phyloP scores from a whole-genome alignment of 2,797 vertebrate species.

The Etheostoma perlongum region DNA sequence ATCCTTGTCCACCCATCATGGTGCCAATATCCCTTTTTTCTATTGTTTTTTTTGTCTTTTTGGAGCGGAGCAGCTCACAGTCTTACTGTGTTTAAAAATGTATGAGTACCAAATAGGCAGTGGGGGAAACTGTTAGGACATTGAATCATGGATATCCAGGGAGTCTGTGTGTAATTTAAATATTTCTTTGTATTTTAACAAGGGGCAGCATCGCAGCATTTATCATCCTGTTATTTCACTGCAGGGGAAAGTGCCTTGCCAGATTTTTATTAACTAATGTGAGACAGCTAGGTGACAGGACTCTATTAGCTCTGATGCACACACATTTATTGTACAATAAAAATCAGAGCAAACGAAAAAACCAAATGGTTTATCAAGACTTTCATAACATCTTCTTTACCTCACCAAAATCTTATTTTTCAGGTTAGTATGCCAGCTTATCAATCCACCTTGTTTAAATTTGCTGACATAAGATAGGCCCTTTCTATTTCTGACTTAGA shows the following conservation, averaged over 20 bases:
- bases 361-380: slow-evolving; percentile 32
- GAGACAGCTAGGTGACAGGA: slow-evolving; percentile 7
- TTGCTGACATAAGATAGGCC: slow-evolving; percentile 34
- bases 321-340: slow-evolving; percentile 50
- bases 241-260: slow-evolving; percentile 1
- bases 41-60: not conserved
- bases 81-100: slow-evolving; percentile 15
- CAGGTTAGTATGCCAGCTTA: slow-evolving; percentile 47
- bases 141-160: slow-evolving; percentile 9
- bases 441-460: slow-evolving; percentile 42
- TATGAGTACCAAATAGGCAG: slow-evolving; percentile 19
- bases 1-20: slow-evolving; percentile 31
- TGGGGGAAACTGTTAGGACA: not conserved
- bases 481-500: too few species aligned
- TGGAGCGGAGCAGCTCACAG: not conserved
- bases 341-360: slow-evolving; percentile 1
- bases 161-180: slow-evolving; percentile 39
- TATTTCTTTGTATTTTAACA: slow-evolving; percentile 26
- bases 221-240: slow-evolving; percentile 32
- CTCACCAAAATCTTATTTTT: slow-evolving; percentile 50
- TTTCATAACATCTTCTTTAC: slow-evolving; percentile 32
- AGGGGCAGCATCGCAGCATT: slow-evolving; percentile 16
- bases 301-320: slow-evolving; percentile 30
- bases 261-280: not conserved
- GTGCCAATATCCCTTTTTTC: slow-evolving; percentile 38